Conservation (phyloP, 2,797 vertebrate genomes). For the Sebastes hopkinsi region DNA sequence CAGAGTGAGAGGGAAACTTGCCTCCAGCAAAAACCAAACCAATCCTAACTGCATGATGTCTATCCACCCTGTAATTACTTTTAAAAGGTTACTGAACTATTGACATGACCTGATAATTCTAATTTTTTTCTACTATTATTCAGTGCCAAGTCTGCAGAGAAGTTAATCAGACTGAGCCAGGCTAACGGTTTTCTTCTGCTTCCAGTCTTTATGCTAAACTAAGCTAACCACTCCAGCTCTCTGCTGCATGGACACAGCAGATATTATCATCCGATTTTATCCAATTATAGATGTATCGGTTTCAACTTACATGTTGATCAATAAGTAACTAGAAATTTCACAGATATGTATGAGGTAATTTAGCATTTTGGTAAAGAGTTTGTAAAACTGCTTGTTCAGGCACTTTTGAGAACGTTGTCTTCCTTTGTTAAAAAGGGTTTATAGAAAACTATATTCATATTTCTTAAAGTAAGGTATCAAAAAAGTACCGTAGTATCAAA, state of each 20-base stretch:
- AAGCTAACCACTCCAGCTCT: not conserved
- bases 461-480: not conserved
- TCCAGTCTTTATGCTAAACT: not conserved
- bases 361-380: too few species aligned
- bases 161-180: not conserved
- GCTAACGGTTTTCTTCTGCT: not conserved
- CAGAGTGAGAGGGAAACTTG: slow-evolving; percentile 17
- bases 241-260: not conserved
- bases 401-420: not conserved
- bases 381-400: not conserved
- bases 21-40: slow-evolving; percentile 14
- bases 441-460: not conserved
- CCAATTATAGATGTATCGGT: not conserved
- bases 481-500: not conserved
- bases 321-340: not conserved
- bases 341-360: not conserved
- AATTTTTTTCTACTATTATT: not conserved
- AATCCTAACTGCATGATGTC: not conserved
- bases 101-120: not conserved
- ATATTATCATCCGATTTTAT: not conserved
- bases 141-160: not conserved
- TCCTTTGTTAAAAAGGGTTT: not conserved
- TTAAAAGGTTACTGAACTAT: not conserved
- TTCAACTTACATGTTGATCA: not conserved
- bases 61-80: not conserved